A percentile compares a stretch with the other conserved stretches of the same genome.
phyloP scores from a whole-genome alignment of 2,797 vertebrate genomes.

The Telmatherina bonti region DNA sequence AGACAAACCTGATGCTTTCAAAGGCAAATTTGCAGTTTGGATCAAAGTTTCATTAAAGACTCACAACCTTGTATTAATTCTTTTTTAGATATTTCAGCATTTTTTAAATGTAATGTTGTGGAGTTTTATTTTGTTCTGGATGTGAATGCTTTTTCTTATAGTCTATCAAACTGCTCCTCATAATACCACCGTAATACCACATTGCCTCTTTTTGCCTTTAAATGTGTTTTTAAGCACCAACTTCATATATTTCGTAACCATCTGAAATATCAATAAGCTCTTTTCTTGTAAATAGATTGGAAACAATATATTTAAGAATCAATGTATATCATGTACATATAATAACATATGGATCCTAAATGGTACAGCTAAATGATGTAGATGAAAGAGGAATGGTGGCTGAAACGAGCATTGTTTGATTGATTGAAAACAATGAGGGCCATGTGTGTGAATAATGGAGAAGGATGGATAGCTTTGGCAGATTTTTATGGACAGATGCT shows the following conservation, averaged over 20 bases:
- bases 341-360: slow-evolving; percentile 73
- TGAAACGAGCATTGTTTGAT: slow-evolving; percentile 39
- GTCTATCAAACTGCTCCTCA: slow-evolving; percentile 41
- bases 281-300: slow-evolving; percentile 86
- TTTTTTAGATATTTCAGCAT: too few species aligned
- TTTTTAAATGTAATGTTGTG: slow-evolving; percentile 30
- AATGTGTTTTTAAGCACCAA: slow-evolving; percentile 57
- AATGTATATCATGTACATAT: slow-evolving; percentile 87
- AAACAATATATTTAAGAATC: slow-evolving; percentile 85
- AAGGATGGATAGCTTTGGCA: slow-evolving; percentile 37
- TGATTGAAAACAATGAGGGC: slow-evolving; percentile 15
- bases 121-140: slow-evolving; percentile 25
- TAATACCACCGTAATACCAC: slow-evolving; percentile 34
- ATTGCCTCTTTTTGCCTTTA: slow-evolving; percentile 54
- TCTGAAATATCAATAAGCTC: slow-evolving; percentile 81
- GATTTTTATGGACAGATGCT: slow-evolving; percentile 36
- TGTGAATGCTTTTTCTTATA: slow-evolving; percentile 17
- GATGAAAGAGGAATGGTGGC: slow-evolving; percentile 59
- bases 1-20: slow-evolving; percentile 32
- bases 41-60: slow-evolving; percentile 32
- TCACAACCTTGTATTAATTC: too few species aligned
- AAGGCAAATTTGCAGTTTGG: slow-evolving; percentile 32
- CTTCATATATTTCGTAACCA: slow-evolving; percentile 72
- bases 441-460: slow-evolving; percentile 25
- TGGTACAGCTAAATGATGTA: slow-evolving; percentile 59